Percentiles rank a stretch among this genome's conserved stretches.
These are phyloP conservation scores for Anomalospiza imberbis DNA, from an alignment of 2,797 vertebrate species.

Conservation along the genomic window DNA sequence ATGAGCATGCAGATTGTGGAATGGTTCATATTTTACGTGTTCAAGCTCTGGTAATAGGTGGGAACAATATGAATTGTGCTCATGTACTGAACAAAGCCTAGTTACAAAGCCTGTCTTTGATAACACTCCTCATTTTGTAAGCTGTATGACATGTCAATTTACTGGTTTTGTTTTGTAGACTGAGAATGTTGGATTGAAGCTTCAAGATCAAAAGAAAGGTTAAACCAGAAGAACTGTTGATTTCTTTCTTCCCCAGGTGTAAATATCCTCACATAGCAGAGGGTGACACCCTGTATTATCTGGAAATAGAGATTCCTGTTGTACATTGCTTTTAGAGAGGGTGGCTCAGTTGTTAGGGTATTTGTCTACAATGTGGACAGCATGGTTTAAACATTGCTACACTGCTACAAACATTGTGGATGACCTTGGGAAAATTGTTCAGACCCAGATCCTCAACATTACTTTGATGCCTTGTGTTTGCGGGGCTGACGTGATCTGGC, in stretches of 20 bases:
- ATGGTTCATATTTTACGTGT: slow-evolving; percentile 68
- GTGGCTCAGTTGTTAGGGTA: rapidly evolving
- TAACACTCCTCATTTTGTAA: slow-evolving; percentile 71
- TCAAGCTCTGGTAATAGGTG: slow-evolving; percentile 60
- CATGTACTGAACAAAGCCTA: slow-evolving; percentile 12
- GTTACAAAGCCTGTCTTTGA: slow-evolving; percentile 47
- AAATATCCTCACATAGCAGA: not conserved
- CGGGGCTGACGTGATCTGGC: not conserved
- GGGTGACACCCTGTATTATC: not conserved
- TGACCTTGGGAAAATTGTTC: not conserved
- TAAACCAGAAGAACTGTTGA: slow-evolving; percentile 28
- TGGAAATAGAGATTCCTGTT: not conserved
- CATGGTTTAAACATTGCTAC: not conserved
- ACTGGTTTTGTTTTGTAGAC: slow-evolving; percentile 51
- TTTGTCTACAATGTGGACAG: not conserved
- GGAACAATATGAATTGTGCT: slow-evolving; percentile 67
- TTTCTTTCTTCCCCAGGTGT: not conserved
- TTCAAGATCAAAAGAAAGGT: slow-evolving; percentile 64
- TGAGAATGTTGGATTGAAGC: slow-evolving; percentile 51
- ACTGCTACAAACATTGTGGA: not conserved
- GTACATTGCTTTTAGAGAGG: not conserved
- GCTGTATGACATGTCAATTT: slow-evolving; percentile 72
- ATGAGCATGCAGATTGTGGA: slow-evolving; percentile 64
- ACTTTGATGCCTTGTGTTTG: not conserved
- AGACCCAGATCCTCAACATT: not conserved